A percentile compares a stretch with the other conserved stretches of the same genome.
These are phyloP conservation scores for Vanessa cardui DNA, from an alignment of 2,888 invertebrate species.

Conservation along the genomic window DNA sequence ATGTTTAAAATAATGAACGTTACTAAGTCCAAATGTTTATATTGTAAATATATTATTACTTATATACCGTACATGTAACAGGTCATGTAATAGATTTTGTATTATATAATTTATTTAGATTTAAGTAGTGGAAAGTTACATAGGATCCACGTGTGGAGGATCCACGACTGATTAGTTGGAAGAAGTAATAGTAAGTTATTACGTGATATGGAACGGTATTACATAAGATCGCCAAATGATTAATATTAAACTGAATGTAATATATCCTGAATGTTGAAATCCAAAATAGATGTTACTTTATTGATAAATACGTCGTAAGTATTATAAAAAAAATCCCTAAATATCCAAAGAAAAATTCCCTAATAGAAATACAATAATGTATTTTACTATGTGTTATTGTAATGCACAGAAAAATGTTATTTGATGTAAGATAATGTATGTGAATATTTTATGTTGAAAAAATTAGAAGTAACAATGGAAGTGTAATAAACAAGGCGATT, in stretches of 20 bases:
- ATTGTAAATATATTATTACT: constrained; percentile 46
- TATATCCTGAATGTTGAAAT: constrained; percentile 72
- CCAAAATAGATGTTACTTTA: constrained; percentile 67
- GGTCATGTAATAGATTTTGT: constrained; percentile 79
- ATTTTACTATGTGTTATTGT: constrained; percentile 47
- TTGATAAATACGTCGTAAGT: constrained; percentile 49
- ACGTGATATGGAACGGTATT: constrained; percentile 77
- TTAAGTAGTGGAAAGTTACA: constrained; percentile 73
- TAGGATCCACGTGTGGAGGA: constrained; percentile 73
- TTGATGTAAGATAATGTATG: constrained; percentile 74
- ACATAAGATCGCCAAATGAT: constrained; percentile 80
- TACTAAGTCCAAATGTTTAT: constrained; percentile 45
- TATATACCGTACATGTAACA: constrained; percentile 48
- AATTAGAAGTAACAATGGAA: constrained; percentile 66
- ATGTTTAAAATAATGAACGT: constrained; percentile 84
- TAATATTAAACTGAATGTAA: constrained; percentile 62
- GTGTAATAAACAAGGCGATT: constrained; percentile 78
- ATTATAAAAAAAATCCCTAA: constrained; percentile 41
- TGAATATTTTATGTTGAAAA: constrained; percentile 73
- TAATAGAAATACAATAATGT: constrained; percentile 44
- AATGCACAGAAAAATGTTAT: constrained; percentile 71
- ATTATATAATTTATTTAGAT: constrained; percentile 81
- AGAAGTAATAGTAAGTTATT: constrained; percentile 76
- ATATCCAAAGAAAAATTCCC: constrained; percentile 51
- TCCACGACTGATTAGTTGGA: constrained; percentile 82